Evolutionary conservation across 2,888 invertebrate genomes (phyloP), one percentile per base, ranked within the genome.

Genomic region (Cantharis lateralis): DNA sequence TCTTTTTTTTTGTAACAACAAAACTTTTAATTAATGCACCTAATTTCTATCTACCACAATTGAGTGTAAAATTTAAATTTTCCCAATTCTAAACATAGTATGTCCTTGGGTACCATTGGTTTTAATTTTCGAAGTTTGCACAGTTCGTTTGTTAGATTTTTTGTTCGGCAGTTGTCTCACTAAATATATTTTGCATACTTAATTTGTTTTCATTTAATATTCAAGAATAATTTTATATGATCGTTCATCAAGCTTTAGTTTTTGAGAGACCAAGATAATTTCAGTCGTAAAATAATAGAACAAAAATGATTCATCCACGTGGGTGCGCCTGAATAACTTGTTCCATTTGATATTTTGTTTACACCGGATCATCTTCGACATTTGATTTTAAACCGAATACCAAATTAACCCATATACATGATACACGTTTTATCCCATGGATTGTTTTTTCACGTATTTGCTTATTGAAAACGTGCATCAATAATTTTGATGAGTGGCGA

Each of bases 41-140:
- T 66, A 74, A 74, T 74, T 73, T 74, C 64, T 70, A n/a, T 74
- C 64, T 70, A n/a, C 70, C n/a, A 70, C 64, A 74, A 74, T 74
- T 74, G 70, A 64, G 74, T 74, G 74, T 74, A 74, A 74, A 74
- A 74, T 70, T 74, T 74, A 69, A 74, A 74, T 74, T 74, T 24
- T 70, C 70, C 70, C 69, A 74, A 74, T 74, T 74, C 63, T 48
- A 20, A 69, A 62, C 74, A 62, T 61, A 28, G 61, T 69, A 15
- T 70, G 74, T n/a, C 74, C 74, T 74, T 74, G 74, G 24, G 24
- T 72, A 10, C 62, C 62, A 16, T 62, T 63, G n/a, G 70, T 66
- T 70, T 74, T 70, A 74, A 70, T 70, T 70, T 70, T 69, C 15
- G 63, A 48, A 70, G 70, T 61, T 62, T 20, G 64, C 48, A 62